Evolutionary conservation across 2,113 vertebrate species (phyloP), one percentile per base, ranked within the genome.

Genomic region (Zosterops hypoxanthus): DNA sequence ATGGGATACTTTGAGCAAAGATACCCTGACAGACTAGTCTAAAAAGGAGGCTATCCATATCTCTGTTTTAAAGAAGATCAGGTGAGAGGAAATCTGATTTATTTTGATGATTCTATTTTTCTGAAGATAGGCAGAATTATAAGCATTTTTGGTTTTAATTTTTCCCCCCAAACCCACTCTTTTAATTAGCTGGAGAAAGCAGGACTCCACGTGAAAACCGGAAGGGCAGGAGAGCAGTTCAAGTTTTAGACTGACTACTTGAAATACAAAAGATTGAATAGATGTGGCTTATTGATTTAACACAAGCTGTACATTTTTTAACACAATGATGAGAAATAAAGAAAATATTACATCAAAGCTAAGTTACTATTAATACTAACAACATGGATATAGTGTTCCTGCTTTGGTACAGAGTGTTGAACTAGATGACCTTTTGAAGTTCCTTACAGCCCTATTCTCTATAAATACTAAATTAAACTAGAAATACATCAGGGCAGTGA

Each of bases 391-490:
- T 11, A 66, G 19, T 46, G 28, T 36, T 72, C 18, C 18, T 90
- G 33, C 22, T 36, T 86, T 65, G 23, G 31, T 65, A 83, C 25
- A 46, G 22, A 13, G 39, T 59, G n/a, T 65, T 88, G 63, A 93
- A 85, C 82, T 80, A 77, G 36, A 69, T 55, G 79, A 95, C 71
- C 82, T 91, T 90, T 44, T 57, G 50, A 88, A 90, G 85, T 64
- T 53, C 31, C 20, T 76, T 86, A 66, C 36, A 76, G 18, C 10
- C 47, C 25, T 72, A 50, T 21, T 85, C 24, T 85, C 82, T 65
- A 88, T 61, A 86, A 94, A 88, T 93, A 90, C 50, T 86, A 94
- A 80, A 92, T 90, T 93, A 94, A 90, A 86, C 50, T 59, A 77
- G 39, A 85, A 95, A 95, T 83, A 73, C 28, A 71, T 91, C 71